Conservation (phyloP, 2,888 invertebrate species). For the Drosophila meridionalis region DNA sequence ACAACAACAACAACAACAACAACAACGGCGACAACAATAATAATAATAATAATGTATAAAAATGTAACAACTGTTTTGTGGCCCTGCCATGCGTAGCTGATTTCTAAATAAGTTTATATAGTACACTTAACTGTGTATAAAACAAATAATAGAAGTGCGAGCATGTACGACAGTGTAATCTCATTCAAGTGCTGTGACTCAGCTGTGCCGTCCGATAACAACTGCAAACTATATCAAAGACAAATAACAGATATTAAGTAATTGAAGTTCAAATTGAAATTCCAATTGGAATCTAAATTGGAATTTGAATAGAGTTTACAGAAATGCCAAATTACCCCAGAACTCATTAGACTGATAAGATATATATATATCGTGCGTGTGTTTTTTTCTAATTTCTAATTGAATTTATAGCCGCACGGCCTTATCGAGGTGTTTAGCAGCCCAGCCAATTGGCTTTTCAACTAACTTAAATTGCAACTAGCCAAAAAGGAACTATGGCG, state of each 20-base stretch:
- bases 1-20: slow-evolving; percentile 14
- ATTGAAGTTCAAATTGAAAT: slow-evolving; percentile 19
- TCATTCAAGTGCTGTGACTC: slow-evolving; percentile 57
- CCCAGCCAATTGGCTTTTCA: slow-evolving; percentile 20
- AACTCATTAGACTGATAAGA: slow-evolving; percentile 76
- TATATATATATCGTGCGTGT: slow-evolving; percentile 19
- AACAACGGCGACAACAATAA: not conserved
- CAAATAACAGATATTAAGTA: slow-evolving; percentile 17
- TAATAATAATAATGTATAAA: not conserved
- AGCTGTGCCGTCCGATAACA: slow-evolving; percentile 33
- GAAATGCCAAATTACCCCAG: slow-evolving; percentile 38
- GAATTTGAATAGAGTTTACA: slow-evolving; percentile 10
- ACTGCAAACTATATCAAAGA: slow-evolving; percentile 7
- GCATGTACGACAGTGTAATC: slow-evolving; percentile 41
- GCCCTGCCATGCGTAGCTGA: slow-evolving; percentile 36
- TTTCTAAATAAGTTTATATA: slow-evolving; percentile 7
- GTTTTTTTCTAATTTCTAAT: slow-evolving; percentile 58
- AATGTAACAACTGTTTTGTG: slow-evolving; percentile 18
- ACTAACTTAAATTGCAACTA: not conserved
- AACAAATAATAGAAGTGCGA: not conserved
- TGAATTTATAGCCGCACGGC: slow-evolving; percentile 59
- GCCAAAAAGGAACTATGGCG: slow-evolving; percentile 63
- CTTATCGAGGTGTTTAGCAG: slow-evolving; percentile 53
- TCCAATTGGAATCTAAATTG: slow-evolving; percentile 17
- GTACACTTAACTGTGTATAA: not conserved